A percentile compares a stretch with the other conserved stretches of the same genome.
Evolutionary conservation across 2,888 invertebrate species (phyloP).

Genomic region (Dione vanillae): DNA sequence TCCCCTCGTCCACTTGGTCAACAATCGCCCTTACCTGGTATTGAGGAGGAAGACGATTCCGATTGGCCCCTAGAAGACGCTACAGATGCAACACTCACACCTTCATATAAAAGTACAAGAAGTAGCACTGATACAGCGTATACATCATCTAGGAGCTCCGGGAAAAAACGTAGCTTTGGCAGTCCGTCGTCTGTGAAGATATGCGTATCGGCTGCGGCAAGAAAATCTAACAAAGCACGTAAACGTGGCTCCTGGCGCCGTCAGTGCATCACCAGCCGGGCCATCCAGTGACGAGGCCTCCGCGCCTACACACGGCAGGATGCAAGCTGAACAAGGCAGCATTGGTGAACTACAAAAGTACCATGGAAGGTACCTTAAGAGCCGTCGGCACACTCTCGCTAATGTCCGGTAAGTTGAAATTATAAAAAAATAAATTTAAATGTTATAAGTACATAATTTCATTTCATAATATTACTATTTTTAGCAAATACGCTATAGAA

Average conservation of each 20-base stretch:
- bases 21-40: conserved; percentile 91
- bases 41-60: conserved; percentile 92
- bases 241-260: conserved; percentile 77
- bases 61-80: conserved; percentile 83
- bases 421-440: too few relatives aligned
- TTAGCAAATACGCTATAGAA: too few relatives aligned
- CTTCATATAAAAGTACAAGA: conserved; percentile 80
- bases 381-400: conserved; percentile 94
- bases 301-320: conserved; percentile 84
- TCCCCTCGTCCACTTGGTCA: conserved; percentile 85
- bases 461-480: too few relatives aligned
- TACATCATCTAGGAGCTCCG: conserved; percentile 78
- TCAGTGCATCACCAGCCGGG: conserved; percentile 59
- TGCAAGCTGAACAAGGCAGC: conserved; percentile 97
- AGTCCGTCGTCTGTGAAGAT: conserved; percentile 85
- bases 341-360: conserved; percentile 95
- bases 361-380: conserved; percentile 93
- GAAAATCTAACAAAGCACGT: conserved; percentile 80
- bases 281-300: conserved; percentile 69
- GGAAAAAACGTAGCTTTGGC: conserved; percentile 80
- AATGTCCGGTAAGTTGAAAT: conserved; percentile 93
- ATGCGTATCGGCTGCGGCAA: conserved; percentile 83
- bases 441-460: too few relatives aligned
- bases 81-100: conserved; percentile 78
- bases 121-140: conserved; percentile 81